phyloP scores from a whole-genome alignment of 2,113 vertebrate genomes.

The Callipepla californica region DNA sequence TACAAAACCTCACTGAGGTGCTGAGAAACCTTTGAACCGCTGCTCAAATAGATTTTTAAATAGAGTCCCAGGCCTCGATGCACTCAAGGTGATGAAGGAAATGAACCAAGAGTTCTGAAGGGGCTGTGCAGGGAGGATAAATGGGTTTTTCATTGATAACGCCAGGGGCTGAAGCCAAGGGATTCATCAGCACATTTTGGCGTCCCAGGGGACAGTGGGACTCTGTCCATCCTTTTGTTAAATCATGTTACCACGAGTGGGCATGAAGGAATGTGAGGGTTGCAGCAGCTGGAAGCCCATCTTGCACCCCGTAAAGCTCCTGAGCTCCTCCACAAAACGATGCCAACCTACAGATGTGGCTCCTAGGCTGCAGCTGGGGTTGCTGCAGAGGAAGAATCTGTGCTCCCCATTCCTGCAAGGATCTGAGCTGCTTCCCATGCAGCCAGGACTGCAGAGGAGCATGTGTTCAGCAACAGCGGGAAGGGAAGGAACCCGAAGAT shows the following conservation, averaged over 20 bases:
- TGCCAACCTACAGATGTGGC: slow-evolving; percentile 48
- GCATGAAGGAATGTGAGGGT: background rate
- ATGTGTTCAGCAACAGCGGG: background rate
- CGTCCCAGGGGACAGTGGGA: background rate
- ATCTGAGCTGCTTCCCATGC: background rate
- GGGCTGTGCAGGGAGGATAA: slow-evolving; percentile 7
- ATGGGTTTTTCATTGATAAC: slow-evolving; percentile 32
- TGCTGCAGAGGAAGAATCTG: background rate
- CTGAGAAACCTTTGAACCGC: background rate
- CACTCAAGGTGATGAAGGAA: background rate
- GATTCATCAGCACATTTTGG: background rate
- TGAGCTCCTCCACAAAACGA: background rate
- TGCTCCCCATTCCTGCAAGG: background rate
- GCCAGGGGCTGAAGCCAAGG: slow-evolving; percentile 19
- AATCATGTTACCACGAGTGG: background rate
- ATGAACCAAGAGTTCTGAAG: background rate
- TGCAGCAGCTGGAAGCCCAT: background rate
- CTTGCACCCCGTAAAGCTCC: background rate
- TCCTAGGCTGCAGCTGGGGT: slow-evolving; percentile 21
- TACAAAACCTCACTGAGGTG: background rate
- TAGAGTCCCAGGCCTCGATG: background rate
- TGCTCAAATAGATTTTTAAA: background rate
- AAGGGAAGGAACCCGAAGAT: background rate
- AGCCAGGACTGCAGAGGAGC: background rate
- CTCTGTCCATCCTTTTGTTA: background rate